A percentile compares a stretch with the other conserved stretches of the same genome.
phyloP scores from a whole-genome alignment of 2,888 invertebrate genomes.

The Melikaiella ostensackeni region DNA sequence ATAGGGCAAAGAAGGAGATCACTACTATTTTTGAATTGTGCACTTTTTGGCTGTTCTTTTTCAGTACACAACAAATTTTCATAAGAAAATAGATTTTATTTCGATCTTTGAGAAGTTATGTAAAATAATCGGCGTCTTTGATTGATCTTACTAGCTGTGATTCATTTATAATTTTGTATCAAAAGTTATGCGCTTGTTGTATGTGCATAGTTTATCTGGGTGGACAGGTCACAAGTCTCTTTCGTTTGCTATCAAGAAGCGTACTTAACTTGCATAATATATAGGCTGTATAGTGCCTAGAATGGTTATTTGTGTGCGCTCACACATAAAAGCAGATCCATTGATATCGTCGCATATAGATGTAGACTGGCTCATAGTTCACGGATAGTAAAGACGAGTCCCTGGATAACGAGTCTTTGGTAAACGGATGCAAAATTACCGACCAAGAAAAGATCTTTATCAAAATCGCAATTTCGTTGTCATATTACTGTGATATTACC shows the following conservation, averaged over 20 bases:
- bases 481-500: constrained; percentile 35
- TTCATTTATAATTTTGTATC: not conserved
- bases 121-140: not conserved
- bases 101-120: no score
- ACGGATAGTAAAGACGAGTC: constrained; percentile 59
- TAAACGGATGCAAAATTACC: constrained; percentile 38
- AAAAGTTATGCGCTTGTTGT: not conserved
- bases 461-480: constrained; percentile 37
- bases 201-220: not conserved
- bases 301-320: constrained; percentile 36
- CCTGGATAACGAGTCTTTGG: constrained; percentile 10
- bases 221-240: constrained; percentile 15
- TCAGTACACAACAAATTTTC: no score
- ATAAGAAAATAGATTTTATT: no score
- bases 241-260: not conserved
- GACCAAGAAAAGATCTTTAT: constrained; percentile 29
- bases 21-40: no score
- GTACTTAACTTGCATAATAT: constrained; percentile 36
- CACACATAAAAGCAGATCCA: constrained; percentile 59
- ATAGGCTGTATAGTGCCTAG: constrained; percentile 31
- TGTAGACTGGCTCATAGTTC: constrained; percentile 60
- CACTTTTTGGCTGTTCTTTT: no score
- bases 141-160: not conserved
- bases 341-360: constrained; percentile 59
- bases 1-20: no score